Evolutionary conservation across 2,113 vertebrate species (phyloP).

Genomic region (Scopus umbretta): DNA sequence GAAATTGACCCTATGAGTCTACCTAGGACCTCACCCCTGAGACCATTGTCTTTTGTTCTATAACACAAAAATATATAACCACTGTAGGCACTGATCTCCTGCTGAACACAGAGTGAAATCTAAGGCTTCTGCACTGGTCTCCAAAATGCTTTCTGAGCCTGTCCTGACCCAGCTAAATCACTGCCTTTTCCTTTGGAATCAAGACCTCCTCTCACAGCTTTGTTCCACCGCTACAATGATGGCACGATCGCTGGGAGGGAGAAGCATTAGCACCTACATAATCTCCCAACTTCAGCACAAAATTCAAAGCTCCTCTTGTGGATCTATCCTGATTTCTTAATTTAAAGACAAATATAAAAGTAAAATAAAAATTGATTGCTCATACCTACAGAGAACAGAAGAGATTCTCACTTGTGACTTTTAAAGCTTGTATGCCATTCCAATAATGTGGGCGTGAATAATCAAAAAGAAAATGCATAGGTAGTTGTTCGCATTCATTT

Average conservation of each 20-base stretch:
- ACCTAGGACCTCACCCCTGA: not conserved
- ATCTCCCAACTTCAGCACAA: not conserved
- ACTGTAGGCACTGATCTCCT: not conserved
- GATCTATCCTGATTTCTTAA: not conserved
- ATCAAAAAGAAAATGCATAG: not conserved
- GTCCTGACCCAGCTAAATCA: not conserved
- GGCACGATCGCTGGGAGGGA: rapidly evolving
- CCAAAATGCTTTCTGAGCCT: not conserved
- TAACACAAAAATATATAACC: not conserved
- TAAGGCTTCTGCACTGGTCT: not conserved
- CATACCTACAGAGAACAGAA: not conserved
- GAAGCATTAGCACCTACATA: not conserved
- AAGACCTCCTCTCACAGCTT: not conserved
- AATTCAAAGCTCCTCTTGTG: not conserved
- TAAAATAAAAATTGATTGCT: not conserved
- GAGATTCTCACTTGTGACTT: not conserved
- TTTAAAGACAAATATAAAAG: not conserved
- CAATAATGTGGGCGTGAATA: not conserved
- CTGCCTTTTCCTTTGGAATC: not conserved
- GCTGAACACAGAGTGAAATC: not conserved
- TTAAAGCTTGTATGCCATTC: not conserved
- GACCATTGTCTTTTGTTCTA: not conserved
- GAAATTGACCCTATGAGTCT: not conserved
- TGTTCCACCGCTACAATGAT: not conserved
- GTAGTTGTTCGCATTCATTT: not conserved